Evolutionary conservation across 2,797 vertebrate species (phyloP), one percentile per base, ranked within the genome.

Genomic region (Cygnus olor): DNA sequence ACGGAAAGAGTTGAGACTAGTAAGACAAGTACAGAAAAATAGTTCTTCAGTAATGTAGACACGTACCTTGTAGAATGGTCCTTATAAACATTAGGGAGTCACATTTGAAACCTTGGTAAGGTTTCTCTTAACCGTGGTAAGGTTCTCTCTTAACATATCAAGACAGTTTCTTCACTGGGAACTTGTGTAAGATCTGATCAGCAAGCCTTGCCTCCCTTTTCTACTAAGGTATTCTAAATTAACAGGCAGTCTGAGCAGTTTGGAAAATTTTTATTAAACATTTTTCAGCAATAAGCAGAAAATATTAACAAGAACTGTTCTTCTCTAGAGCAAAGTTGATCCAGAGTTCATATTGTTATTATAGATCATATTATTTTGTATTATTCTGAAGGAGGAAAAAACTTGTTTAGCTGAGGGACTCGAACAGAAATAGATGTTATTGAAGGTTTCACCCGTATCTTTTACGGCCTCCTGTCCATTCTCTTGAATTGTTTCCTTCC

Each of bases 401-500:
- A 27, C 45, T 32, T 82, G 56, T 76, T 82, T 61, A 80, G 65
- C 57, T 25, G 19, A 25, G 34, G 51, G 30, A 78, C 85, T 89
- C 2, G 1, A 34, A 91, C 63, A 44, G 38, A 88, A 85, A 77
- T 88, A 95, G 79, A 70, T 44, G 27, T 86, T 76, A 91, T 86
- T 77, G 86, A 94, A 91, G 60, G 84, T 91, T 94, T 95, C 90
- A 89, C 85, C 72, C 44, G 1, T 85, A 83, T 71, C 95, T 88
- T 80, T 88, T 94, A 94, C 61, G 11, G 65, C 70, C 91, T 70
- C 81, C 88, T 38, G 3, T 73, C 89, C 64, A n/a, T 54, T 85
- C 58, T 83, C 34, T 84, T 66, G 85, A 95, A 95, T 94, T 95
- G 89, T 86, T 88, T 96, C 90, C 89, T 96, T 91, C 97, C 95